Conservation (phyloP, 2,888 invertebrate genomes). For the Ischnura elegans region DNA sequence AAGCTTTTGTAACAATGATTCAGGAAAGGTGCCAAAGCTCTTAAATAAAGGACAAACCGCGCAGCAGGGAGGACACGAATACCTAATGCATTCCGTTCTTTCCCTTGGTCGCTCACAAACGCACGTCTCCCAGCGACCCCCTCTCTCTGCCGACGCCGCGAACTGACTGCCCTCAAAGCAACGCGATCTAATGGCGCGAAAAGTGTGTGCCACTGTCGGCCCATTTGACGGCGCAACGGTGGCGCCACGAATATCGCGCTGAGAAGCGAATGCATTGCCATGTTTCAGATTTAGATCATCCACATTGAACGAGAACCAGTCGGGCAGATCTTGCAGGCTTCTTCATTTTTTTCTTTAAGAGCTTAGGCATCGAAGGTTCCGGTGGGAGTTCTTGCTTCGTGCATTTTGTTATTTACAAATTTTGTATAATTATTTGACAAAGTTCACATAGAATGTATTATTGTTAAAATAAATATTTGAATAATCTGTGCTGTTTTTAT, state of each 20-base stretch:
- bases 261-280: no score
- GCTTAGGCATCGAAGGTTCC: constrained; percentile 30
- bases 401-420: constrained; percentile 65
- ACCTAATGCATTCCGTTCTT: not conserved
- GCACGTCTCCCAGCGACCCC: no score
- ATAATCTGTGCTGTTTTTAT: not conserved
- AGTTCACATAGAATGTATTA: constrained; percentile 55
- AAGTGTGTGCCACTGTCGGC: no score
- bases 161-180: no score
- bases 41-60: not conserved
- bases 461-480: constrained; percentile 55
- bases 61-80: not conserved
- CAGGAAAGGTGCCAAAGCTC: not conserved
- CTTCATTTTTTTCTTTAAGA: not conserved
- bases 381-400: constrained; percentile 68
- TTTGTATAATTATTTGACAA: constrained; percentile 63
- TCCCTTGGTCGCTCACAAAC: not conserved
- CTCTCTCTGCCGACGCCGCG: not conserved
- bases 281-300: not conserved
- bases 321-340: not conserved
- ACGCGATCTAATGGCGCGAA: not conserved
- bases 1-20: not conserved
- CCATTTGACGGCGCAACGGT: no score
- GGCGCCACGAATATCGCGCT: no score
- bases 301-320: not conserved